Percentiles rank a stretch among this genome's conserved stretches.
Conservation (phyloP, 2,797 vertebrate species). For the Pantherophis alleghaniensis region DNA sequence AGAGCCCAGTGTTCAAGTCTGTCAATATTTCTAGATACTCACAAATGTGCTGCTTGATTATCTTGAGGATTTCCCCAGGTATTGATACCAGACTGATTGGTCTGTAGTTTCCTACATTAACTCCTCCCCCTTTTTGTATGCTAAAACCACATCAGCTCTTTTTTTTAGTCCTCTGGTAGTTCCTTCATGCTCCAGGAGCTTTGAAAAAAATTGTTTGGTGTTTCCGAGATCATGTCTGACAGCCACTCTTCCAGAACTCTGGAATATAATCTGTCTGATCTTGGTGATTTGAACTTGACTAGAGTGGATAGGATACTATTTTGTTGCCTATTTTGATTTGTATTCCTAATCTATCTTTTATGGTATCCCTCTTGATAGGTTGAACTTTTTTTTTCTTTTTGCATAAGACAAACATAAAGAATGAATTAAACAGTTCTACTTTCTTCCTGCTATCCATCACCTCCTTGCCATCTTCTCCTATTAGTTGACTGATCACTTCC, state of each 20-base stretch:
- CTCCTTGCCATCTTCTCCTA: background rate
- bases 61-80: background rate
- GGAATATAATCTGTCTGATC: background rate
- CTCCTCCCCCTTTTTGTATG: background rate
- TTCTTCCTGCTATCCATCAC: background rate
- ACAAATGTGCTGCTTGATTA: background rate
- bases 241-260: background rate
- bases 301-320: background rate
- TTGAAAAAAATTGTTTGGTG: background rate
- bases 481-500: background rate
- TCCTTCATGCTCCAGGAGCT: background rate
- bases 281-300: background rate
- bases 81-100: background rate
- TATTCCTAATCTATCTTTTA: background rate
- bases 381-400: background rate
- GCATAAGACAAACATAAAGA: background rate
- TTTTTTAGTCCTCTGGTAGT: background rate
- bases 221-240: background rate
- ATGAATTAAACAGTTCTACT: background rate
- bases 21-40: background rate
- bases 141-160: background rate
- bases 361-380: background rate
- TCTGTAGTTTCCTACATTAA: background rate
- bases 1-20: background rate
- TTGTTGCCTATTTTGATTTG: background rate